phyloP scores from a whole-genome alignment of 2,797 vertebrate genomes.

The Sebastes oblongus region DNA sequence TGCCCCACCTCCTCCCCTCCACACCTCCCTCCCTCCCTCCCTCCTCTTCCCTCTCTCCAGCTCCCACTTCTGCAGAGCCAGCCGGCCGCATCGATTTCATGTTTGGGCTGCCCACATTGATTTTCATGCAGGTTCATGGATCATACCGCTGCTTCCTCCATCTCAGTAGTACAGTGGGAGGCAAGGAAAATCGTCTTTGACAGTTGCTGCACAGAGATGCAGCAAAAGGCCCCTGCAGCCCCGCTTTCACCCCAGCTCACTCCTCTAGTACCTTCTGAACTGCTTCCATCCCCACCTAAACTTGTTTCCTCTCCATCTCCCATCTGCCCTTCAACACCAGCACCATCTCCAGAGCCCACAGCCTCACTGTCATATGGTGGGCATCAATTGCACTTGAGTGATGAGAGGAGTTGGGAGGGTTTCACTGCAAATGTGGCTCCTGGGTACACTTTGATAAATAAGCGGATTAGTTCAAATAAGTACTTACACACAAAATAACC shows the following conservation, averaged over 20 bases:
- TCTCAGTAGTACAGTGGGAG: slow-evolving; percentile 64
- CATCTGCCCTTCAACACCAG: slow-evolving; percentile 27
- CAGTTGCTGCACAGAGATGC: slow-evolving; percentile 59
- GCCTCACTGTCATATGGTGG: background rate
- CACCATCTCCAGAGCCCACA: slow-evolving; percentile 6
- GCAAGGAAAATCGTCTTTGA: slow-evolving; percentile 72
- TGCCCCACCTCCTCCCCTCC: slow-evolving; percentile 37
- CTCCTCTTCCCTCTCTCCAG: slow-evolving; percentile 2
- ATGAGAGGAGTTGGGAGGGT: background rate
- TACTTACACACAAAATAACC: background rate
- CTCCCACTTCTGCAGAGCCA: slow-evolving; percentile 51
- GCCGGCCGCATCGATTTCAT: slow-evolving; percentile 75
- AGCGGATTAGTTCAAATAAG: background rate
- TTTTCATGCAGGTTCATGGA: slow-evolving; percentile 80
- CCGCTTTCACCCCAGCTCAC: slow-evolving; percentile 15
- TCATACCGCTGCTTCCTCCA: slow-evolving; percentile 66
- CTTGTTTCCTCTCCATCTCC: slow-evolving; percentile 26
- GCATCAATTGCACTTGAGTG: background rate
- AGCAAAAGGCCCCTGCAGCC: slow-evolving; percentile 37
- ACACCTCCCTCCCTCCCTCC: background rate
- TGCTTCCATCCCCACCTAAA: slow-evolving; percentile 8
- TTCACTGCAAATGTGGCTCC: background rate
- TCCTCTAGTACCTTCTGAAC: slow-evolving; percentile 14
- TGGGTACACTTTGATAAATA: background rate
- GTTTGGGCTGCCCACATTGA: slow-evolving; percentile 79